Base-by-base conservation (phyloP, 2,797 vertebrate species). In the Sphenodon punctatus region DNA sequence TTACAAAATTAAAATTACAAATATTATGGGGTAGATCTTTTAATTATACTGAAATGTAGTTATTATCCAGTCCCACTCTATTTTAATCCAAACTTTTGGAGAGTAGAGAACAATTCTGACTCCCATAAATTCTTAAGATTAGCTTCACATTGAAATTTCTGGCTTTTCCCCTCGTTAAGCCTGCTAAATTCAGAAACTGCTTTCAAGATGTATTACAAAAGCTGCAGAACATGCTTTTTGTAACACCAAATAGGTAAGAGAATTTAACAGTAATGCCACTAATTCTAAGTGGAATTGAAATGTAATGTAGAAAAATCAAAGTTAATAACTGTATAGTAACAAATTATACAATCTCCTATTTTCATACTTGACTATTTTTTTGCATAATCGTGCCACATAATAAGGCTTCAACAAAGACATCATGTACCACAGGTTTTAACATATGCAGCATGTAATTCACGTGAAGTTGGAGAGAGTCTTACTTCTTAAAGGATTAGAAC, bases 321-420 rank as follows among this genome's bases (percentile, higher is more conserved):
- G 80, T n/a, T 66, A 73, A 72, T 43, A 87, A 77, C 5, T 73
- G 67, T 63, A 76, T 25, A 70, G 10, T 36, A 88, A 90, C 66
- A 67, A 75, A 89, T 72, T 80, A 80, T 59, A 22, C 72, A 61
- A 56, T 25, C 4, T 3, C 68, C 78, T 85, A 42, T 89, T 91
- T 93, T 83, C 89, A 70, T 72, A 85, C 34, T 75, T 73, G 43
- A 34, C 12, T 80, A 51, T 65, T 92, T 84, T 59, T 67, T 79
- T 89, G 81, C 90, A 89, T 88, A 91, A 95, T 93, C 89, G 82
- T 4, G 16, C 27, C 58, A 82, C 80, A 92, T 91, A 93, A 93
- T 90, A 89, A 92, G 79, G 59, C 80, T 67, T n/a, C 76, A 85
- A 65, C 68, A 82, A 75, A 77, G 70, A 91, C 67, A 77, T 61